A percentile compares a stretch with the other conserved stretches of the same genome.
Conservation (phyloP, 2,888 invertebrate species). For the Lasioglossum marginatum region DNA sequence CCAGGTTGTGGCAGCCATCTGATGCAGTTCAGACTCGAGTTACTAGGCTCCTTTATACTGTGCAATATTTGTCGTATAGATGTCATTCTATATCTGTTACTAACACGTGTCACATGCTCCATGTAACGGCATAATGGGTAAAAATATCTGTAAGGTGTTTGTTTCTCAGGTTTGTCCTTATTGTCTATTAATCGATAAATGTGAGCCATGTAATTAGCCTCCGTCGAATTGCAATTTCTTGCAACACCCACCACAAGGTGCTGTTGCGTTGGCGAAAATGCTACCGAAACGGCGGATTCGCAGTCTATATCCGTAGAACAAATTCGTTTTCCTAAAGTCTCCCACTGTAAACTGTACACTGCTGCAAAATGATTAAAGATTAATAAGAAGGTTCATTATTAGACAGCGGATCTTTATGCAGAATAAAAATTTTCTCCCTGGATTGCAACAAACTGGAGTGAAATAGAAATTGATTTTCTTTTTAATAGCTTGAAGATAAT, state of each 20-base stretch:
- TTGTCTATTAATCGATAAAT: constrained; percentile 78
- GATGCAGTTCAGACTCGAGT: constrained; percentile 93
- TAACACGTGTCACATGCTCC: background rate
- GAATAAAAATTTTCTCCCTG: too few relatives aligned
- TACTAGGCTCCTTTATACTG: constrained; percentile 86
- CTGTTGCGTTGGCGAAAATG: constrained; percentile 92
- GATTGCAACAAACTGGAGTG: too few relatives aligned
- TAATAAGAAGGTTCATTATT: too few relatives aligned
- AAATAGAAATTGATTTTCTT: too few relatives aligned
- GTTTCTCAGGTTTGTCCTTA: constrained; percentile 65
- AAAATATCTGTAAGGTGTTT: constrained; percentile 36
- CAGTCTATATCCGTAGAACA: constrained; percentile 90
- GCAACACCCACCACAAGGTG: constrained; percentile 93
- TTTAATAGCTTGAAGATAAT: too few relatives aligned
- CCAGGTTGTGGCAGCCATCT: constrained; percentile 94
- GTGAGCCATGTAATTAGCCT: constrained; percentile 78
- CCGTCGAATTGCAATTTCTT: constrained; percentile 86
- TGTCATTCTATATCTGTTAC: constrained; percentile 80
- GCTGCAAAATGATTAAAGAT: constrained; percentile 84
- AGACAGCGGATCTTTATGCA: too few relatives aligned
- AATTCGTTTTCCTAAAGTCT: constrained; percentile 90
- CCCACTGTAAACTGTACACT: constrained; percentile 92
- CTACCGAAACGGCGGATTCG: constrained; percentile 93
- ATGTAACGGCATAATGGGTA: background rate
- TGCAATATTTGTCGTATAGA: constrained; percentile 89